Base-by-base conservation (phyloP, 1,140 invertebrate genomes). In the Aplysia californica region DNA sequence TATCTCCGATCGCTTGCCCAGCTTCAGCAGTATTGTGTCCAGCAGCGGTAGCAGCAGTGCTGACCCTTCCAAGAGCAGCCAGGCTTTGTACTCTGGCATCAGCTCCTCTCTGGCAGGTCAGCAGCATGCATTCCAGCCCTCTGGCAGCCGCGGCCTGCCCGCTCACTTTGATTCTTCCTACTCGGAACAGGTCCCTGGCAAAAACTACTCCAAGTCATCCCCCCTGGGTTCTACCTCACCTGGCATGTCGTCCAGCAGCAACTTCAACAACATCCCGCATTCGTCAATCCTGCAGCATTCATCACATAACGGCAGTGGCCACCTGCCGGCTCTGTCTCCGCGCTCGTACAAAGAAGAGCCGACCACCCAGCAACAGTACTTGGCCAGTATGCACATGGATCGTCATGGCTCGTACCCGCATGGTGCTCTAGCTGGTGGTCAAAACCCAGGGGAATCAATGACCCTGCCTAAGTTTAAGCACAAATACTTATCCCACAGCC, bases 1-100 rank as follows among this genome's bases (percentile, higher is more conserved):
- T 58, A 73, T 74, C 44, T 65, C 72, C 6, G 81, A 82, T 29
- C 73, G 64, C 21, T 64, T 82, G 39, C 76, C 79, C 6, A 80
- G 79, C 36, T 82, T 80, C 59, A 78, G 73, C 29, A 69, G 69
- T 18, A 80, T 82, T 23, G 79, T 82, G 61, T 58, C 78, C 31
- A 68, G 31, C 26, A 75, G 65, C 39, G 70, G 36, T 26, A 65
- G 31, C 38, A 77, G 59, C 10, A 55, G 39, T 23, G 65, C 33
- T 35, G 50, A 50, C n/a, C 41, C 66, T 5, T 15, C 35, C 0
- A 68, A 72, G 39, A 64, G 44, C 33, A 76, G 50, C 26, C 66
- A 68, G 35, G 39, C 58, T 29, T 21, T 75, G 44, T 66, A 66
- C 39, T 39, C 56, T 10, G 70, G 56, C 21, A 65, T 72, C 58